A percentile compares a stretch with the other conserved stretches of the same genome.
Conservation (phyloP, 2,113 vertebrate genomes). For the Gymnarchus niloticus region DNA sequence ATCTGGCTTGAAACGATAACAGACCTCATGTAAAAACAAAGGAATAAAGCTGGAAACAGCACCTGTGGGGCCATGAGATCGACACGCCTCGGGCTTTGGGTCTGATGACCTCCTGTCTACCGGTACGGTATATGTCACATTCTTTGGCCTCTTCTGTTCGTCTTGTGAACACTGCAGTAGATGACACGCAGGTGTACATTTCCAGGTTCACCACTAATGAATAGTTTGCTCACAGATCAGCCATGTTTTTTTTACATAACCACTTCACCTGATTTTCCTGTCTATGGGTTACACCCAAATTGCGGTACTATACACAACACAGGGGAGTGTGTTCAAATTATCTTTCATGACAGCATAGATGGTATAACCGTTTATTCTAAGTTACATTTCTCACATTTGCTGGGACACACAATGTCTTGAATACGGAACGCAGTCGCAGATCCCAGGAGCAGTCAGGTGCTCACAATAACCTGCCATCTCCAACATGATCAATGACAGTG, state of each 20-base stretch:
- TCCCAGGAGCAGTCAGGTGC: not conserved
- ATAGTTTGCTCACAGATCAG: too few species aligned
- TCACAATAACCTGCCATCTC: not conserved
- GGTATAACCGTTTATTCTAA: not conserved
- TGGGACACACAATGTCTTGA: too few species aligned
- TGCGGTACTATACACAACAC: too few species aligned
- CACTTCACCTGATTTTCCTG: too few species aligned
- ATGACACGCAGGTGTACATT: too few species aligned
- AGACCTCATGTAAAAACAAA: slow-evolving; percentile 44
- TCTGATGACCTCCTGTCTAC: not conserved
- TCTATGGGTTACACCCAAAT: too few species aligned
- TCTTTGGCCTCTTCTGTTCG: too few species aligned
- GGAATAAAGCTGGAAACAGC: slow-evolving; percentile 47
- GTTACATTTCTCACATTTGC: not conserved
- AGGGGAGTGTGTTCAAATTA: not conserved
- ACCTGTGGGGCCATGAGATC: slow-evolving; percentile 18
- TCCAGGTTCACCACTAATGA: too few species aligned
- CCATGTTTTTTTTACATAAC: too few species aligned
- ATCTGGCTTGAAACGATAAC: slow-evolving; percentile 46
- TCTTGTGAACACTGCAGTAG: too few species aligned
- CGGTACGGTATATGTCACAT: too few species aligned
- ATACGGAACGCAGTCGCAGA: not conserved
- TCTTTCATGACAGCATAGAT: too few species aligned
- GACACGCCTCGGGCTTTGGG: not conserved
- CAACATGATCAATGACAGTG: not conserved